Evolutionary conservation across 2,113 vertebrate species (phyloP), one percentile per base, ranked within the genome.

Genomic region (Gorsachius goisagi): DNA sequence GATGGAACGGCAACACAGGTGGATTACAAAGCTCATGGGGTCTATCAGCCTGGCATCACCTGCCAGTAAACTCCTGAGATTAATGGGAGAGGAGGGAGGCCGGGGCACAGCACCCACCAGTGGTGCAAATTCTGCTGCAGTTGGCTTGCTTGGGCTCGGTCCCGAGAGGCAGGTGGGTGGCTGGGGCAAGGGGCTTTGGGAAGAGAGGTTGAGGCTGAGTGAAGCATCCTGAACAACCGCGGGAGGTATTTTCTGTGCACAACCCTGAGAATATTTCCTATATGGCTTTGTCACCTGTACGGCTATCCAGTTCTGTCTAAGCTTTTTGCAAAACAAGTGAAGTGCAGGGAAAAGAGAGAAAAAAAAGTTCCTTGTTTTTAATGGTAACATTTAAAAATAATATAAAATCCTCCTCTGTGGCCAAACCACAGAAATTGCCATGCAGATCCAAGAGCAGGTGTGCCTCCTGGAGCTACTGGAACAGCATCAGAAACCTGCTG

Each of bases 391-490:
- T 91, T 62, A 53, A 85, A 94, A 96, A 94, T 60, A 93, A 91
- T 91, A 30, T 83, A 83, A 96, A 96, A 85, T 41, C 30, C 35
- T 27, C 18, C 37, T 91, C 82, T 59, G 59, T 86, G 90, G 85
- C 95, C 96, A 97, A 97, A 97, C 96, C 95, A 93, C 95, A 97
- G 85, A 96, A 95, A 96, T 95, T 96, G 90, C 85, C 88, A 97
- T 93, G 95, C 88, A 94, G 95, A 93, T 97, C 55, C 96, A 90
- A 93, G 90, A 94, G 93, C 96, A 97, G 96, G 96, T 97, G 96
- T 97, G 96, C 85, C 59, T 96, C 95, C 95, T 94, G 95, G 63
- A 97, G 95, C 96, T 96, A 97, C 93, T 97, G 95, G 95, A 97
- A 96, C 93, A 91, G 91, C 95, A 96, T 97, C 95, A 97, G 92